Evolutionary conservation across 35 echinoderm and acorn worm genomes (phyloP), one percentile per base, ranked within the genome.

Genomic region (Anneissia japonica): DNA sequence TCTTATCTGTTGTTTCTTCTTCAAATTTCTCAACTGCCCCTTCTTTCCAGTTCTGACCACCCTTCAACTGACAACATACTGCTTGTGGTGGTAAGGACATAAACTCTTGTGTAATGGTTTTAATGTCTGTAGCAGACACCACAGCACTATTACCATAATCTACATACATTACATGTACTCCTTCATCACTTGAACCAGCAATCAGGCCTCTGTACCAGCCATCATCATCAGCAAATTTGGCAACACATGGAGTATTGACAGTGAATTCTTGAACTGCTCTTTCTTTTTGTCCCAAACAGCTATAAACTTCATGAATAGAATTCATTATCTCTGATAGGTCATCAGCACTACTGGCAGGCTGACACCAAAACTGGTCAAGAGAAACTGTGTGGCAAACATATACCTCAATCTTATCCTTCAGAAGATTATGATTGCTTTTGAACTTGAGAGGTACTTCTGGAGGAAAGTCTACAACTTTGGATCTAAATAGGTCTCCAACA

Each of bases 131-230:
- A 3, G 4, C 16, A 26, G 79, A 81, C 4, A 81, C 36, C 10
- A 81, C 37, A 9, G 35, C 79, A 81, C n/a, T 30, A 26, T 81
- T 81, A 14, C 79, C 79, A 81, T 38, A 81, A n/a, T 81, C 79
- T 6, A 81, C 38, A 39, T 38, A 81, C 51, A 64, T 36, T 7
- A 81, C 79, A 30, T 40, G 4, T 38, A 38, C 12, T 40, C 38
- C 37, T 38, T 81, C 36, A 39, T 35, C 79, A 40, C 36, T 26
- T 39, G 30, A 17, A 37, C 38, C 37, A 81, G 37, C 40, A 32
- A 81, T 30, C 23, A 21, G 3, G 0, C 10, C 79, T 81, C 79
- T 38, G 28, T 81, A 81, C 35, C 38, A 81, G 23, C 79, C 79
- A 17, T 40, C 79, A 81, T 81, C 79, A 26, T 81, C 79, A 9